A percentile compares a stretch with the other conserved stretches of the same genome.
Evolutionary conservation across 30 jellyfish, hydroid and myxozoan genomes (phyloP).

Genomic region (Thelohanellus kitauei): DNA sequence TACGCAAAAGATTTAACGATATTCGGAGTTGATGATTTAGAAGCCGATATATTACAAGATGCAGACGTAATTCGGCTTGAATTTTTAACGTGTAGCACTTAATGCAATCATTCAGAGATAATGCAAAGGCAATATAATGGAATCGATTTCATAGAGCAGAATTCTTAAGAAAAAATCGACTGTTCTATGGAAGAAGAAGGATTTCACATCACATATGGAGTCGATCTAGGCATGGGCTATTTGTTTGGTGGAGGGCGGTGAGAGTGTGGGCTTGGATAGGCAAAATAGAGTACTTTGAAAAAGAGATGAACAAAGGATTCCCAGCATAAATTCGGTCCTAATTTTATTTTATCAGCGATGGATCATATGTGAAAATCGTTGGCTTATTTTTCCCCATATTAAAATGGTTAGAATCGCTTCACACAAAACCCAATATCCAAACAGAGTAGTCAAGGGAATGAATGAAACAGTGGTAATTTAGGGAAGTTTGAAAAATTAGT

Average conservation of each 20-base stretch:
- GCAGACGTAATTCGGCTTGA: conserved; percentile 12
- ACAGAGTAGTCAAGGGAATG: conserved; percentile 10
- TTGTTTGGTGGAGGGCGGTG: conserved; percentile 53
- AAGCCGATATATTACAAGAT: conserved; percentile 1
- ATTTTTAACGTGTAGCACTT: conserved; percentile 12
- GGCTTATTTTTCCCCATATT: conserved; percentile 42
- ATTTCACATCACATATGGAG: conserved; percentile 24
- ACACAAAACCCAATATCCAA: conserved; percentile 16
- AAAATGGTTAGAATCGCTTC: conserved; percentile 13
- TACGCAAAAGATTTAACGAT: conserved; percentile 19
- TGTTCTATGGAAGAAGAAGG: conserved; percentile 40
- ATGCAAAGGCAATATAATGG: conserved; percentile 57
- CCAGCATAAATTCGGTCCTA: conserved; percentile 82
- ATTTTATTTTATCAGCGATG: conserved; percentile 20
- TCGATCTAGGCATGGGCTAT: conserved; percentile 30
- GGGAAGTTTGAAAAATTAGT: conserved; percentile 25
- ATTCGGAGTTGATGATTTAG: conserved; percentile 32
- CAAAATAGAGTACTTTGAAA: conserved; percentile 48
- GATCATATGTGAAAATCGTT: conserved; percentile 67
- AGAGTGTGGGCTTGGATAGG: conserved; percentile 99
- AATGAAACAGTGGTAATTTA: conserved; percentile 11
- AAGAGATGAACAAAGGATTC: conserved; percentile 45
- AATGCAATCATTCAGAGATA: conserved; percentile 39
- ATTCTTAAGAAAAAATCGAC: conserved; percentile 36
- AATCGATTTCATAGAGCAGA: conserved; percentile 35